Evolutionary conservation across 2,113 vertebrate species (phyloP), one percentile per base, ranked within the genome.

Genomic region (Danionella cerebrum): DNA sequence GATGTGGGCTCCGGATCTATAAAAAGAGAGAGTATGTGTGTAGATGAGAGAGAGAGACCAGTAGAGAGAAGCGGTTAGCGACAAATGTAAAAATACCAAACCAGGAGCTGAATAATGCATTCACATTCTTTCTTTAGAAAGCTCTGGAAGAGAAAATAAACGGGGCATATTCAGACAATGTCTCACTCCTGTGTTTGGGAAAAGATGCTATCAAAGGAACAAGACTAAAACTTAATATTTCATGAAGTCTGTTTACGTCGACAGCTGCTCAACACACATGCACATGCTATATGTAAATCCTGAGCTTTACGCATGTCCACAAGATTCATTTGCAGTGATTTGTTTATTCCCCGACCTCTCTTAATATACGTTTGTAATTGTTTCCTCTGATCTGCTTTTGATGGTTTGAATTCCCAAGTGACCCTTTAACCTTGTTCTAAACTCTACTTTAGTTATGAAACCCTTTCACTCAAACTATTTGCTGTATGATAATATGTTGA

Each of bases 1-100:
- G 75, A 73, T 76, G 75, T 66, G 55, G 71, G 75, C 55, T 73
- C 22, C 50, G 67, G 62, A 76, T 63, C 75, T 76, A 70, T 76
- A 76, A 73, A 73, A 73, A 76, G 65, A 70, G 74, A 13, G n/a
- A 41, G 25, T 5, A 21, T 45, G 64, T 67, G 57, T 53, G 45
- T 42, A 57, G n/a, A 52, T 31, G 54, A 24, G 63, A 31, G 22
- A 24, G 63, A 31, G 22, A 53, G 62, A 57, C 19, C 36, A 36
- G 39, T 29, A 24, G 48, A 8, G 51, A 14, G 25, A 33, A 60
- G 16, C 51, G 47, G 59, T 38, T 47, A 19, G 47, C 19, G 65
- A 73, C 44, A 67, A 50, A 69, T 45, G 65, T 54, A 67, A 62
- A 64, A 36, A 69, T 36, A 63, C 48, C 59, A 63, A 62, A 44